Percentiles rank a stretch among this genome's conserved stretches.
phyloP scores from a whole-genome alignment of 2,113 vertebrate genomes.

The Barbus barbus region DNA sequence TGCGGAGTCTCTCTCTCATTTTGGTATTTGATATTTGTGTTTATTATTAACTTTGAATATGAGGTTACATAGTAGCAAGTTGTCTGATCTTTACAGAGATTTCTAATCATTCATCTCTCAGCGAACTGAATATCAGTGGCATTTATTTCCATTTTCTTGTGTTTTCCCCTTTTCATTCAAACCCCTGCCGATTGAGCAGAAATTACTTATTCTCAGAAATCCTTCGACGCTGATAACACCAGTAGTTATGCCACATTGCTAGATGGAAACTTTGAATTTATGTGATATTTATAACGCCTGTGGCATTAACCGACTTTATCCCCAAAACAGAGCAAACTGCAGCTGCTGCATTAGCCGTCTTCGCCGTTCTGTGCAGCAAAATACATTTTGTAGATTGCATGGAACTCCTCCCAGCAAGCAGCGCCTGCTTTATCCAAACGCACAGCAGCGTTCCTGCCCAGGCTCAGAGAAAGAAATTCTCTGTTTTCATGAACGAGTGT shows the following conservation, averaged over 20 bases:
- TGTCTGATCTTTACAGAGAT: constrained; percentile 18
- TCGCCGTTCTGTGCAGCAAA: constrained; percentile 53
- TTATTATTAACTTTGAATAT: constrained; percentile 18
- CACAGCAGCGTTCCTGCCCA: constrained; percentile 41
- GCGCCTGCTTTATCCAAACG: constrained; percentile 31
- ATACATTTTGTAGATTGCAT: constrained; percentile 58
- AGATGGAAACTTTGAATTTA: constrained; percentile 26
- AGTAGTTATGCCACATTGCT: constrained; percentile 23
- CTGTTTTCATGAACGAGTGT: constrained; percentile 13
- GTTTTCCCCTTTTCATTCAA: constrained; percentile 23
- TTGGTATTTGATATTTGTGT: constrained; percentile 10
- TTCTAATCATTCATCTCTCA: constrained; percentile 24
- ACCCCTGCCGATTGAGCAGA: constrained; percentile 1
- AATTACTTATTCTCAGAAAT: constrained; percentile 23
- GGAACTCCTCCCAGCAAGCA: no score
- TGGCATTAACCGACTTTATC: constrained; percentile 34
- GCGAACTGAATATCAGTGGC: not conserved
- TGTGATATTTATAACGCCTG: constrained; percentile 10
- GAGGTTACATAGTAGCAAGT: not conserved
- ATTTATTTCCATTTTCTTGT: constrained; percentile 21
- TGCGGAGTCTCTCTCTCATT: not conserved
- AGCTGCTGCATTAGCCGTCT: constrained; percentile 30
- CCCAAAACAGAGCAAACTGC: constrained; percentile 17
- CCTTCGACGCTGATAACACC: constrained; percentile 3
- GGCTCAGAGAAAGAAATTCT: constrained; percentile 1